Base-by-base conservation (phyloP, 1,140 invertebrate genomes). In the Drosophila pandora region DNA sequence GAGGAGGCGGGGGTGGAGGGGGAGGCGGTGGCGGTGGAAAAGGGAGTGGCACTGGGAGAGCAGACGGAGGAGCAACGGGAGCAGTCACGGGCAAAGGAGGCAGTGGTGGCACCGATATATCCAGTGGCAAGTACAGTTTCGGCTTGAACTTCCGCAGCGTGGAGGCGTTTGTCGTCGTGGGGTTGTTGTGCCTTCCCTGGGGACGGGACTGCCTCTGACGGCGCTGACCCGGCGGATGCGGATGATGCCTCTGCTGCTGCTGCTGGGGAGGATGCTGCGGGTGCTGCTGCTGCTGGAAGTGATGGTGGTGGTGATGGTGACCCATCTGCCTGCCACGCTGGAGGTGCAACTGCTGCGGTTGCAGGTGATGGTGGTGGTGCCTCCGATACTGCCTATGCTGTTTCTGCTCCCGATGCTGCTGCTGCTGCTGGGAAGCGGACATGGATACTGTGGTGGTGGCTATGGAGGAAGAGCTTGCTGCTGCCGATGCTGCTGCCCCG, bases 41-140 rank as follows among this genome's bases (percentile, higher is more conserved):
- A 4, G 48, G 28, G 13, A 17, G 17, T 17, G 17, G 17, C 17
- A 17, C 17, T 17, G 69, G 58, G 17, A 58, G 43, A 28, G 41
- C 45, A 43, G 55, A 56, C 48, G 61, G 32, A 56, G 60, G 32
- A 50, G 50, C 23, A 63, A 34, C 34, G 30, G 50, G 10, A 22
- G 64, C 10, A 41, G 57, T 22, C 3, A 25, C 43, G 3, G 67
- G 50, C 22, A 76, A 7, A 21, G 75, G 53, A 22, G 83, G 75
- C 59, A 79, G 9, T 10, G 80, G 32, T 2, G 82, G 83, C 43
- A 88, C 83, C 22, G 62, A 23, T 56, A 87, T 87, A 32, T 87
- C 83, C 59, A 87, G 32, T 4, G 82, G 82, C 39, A 87, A 57
- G 60, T 57, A 87, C 25, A 87, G 21, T 63, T 88, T 88, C 12